These are phyloP conservation scores for Diabrotica undecimpunctata DNA, from an alignment of 1,140 invertebrate genomes.

Conservation along the genomic window DNA sequence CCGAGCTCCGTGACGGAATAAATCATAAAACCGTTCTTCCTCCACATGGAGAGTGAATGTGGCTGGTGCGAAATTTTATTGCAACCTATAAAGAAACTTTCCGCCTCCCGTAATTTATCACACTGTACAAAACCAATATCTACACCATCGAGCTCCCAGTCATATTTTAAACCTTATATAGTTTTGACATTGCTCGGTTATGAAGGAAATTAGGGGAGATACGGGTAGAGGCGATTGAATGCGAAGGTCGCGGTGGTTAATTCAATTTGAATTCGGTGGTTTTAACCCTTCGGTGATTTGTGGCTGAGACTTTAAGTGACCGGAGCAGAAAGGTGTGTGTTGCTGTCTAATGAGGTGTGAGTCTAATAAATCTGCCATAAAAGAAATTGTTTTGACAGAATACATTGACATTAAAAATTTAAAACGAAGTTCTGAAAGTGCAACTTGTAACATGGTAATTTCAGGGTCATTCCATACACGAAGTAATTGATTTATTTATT, in stretches of 20 bases:
- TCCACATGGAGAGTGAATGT: constrained; percentile 6
- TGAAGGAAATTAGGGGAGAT: not conserved
- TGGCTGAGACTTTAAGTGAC: no score
- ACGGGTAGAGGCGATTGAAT: not conserved
- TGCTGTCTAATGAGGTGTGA: no score
- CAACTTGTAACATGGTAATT: no score
- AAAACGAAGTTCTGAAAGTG: no score
- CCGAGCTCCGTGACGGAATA: constrained; percentile 1
- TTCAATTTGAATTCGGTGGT: no score
- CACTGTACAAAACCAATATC: constrained; percentile 29
- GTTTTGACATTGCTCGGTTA: constrained; percentile 7
- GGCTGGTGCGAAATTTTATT: constrained; percentile 30
- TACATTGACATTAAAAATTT: no score
- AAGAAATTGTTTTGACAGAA: no score
- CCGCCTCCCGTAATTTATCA: constrained; percentile 23
- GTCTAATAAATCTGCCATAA: no score
- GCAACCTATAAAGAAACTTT: constrained; percentile 31
- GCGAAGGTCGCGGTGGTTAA: not conserved
- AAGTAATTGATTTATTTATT: no score
- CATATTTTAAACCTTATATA: constrained; percentile 18
- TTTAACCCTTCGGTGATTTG: no score
- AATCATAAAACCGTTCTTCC: constrained; percentile 21
- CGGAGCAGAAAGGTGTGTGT: no score
- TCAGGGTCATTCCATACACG: no score
- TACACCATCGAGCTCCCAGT: constrained; percentile 11